Evolutionary conservation across 2,888 invertebrate genomes (phyloP).

Genomic region (Spisula solida): DNA sequence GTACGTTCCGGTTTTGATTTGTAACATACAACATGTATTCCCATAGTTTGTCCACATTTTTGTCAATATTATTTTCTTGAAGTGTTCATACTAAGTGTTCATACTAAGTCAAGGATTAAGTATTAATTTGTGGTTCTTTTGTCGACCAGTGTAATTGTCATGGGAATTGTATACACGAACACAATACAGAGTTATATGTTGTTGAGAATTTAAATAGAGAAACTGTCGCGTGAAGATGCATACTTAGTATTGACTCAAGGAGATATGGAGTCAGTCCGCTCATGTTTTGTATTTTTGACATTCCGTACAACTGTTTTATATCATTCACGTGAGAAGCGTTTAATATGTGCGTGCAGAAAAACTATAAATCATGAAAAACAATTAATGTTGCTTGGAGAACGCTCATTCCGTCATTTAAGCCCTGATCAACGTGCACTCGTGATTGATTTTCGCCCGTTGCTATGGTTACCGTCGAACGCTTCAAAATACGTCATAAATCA

Average conservation of each 20-base stretch:
- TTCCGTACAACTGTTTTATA: constrained; percentile 8
- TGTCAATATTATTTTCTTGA: too few species aligned
- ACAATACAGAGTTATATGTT: background rate
- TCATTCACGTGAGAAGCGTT: constrained; percentile 25
- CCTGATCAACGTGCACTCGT: constrained; percentile 48
- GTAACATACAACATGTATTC: too few species aligned
- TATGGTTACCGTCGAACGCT: constrained; percentile 56
- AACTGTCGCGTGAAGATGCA: background rate
- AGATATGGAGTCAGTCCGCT: background rate
- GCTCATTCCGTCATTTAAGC: constrained; percentile 60
- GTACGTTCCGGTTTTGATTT: too few species aligned
- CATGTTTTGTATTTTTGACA: constrained; percentile 18
- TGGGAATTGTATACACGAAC: background rate
- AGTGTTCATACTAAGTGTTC: too few species aligned
- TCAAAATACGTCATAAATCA: constrained; percentile 55
- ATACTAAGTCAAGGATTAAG: too few species aligned
- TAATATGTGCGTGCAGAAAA: constrained; percentile 41
- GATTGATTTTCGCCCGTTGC: constrained; percentile 64
- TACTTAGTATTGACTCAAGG: background rate
- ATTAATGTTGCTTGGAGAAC: constrained; percentile 61
- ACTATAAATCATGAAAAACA: constrained; percentile 64
- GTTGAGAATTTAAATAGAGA: background rate
- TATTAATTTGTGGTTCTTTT: too few species aligned
- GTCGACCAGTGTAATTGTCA: background rate
- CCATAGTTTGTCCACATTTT: too few species aligned